These are phyloP conservation scores for Gobio gobio DNA, from an alignment of 2,113 vertebrate species.

Conservation along the genomic window DNA sequence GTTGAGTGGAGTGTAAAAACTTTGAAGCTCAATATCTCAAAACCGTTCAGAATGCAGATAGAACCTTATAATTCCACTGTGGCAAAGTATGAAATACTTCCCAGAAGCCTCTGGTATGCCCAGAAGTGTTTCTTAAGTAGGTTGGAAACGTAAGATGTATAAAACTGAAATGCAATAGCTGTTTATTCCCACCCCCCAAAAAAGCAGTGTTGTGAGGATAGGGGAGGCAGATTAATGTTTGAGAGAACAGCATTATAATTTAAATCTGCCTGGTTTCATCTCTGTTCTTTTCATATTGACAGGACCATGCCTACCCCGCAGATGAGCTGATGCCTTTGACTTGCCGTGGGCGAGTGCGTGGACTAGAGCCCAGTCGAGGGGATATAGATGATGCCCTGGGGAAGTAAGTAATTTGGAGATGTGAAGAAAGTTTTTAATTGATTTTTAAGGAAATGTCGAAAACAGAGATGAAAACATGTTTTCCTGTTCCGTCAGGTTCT, in stretches of 20 bases:
- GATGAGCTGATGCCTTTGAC: conserved; percentile 99
- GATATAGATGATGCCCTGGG: conserved; percentile 96
- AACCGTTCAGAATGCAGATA: too few species aligned
- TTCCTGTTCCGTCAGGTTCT: conserved; percentile 82
- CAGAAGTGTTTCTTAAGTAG: not conserved
- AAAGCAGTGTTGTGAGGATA: not conserved
- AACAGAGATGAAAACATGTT: not conserved
- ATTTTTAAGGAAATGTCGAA: not conserved
- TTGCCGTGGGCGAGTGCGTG: conserved; percentile 93
- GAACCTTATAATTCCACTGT: too few species aligned
- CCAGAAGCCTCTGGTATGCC: not conserved
- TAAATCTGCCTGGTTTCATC: not conserved
- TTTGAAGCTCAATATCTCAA: too few species aligned
- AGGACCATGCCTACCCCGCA: conserved; percentile 98
- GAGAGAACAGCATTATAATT: conserved; percentile 1
- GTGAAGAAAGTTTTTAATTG: not conserved
- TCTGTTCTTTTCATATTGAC: conserved; percentile 55
- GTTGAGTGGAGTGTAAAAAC: too few species aligned
- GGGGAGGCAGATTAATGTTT: not conserved
- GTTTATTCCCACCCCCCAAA: not conserved
- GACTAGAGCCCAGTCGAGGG: conserved; percentile 94
- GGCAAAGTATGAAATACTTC: not conserved
- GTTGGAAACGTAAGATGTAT: not conserved
- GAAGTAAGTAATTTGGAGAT: conserved; percentile 81
- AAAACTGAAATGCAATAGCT: not conserved